These are phyloP conservation scores for Lasioglossum vierecki DNA, from an alignment of 2,888 invertebrate species.

Conservation along the genomic window DNA sequence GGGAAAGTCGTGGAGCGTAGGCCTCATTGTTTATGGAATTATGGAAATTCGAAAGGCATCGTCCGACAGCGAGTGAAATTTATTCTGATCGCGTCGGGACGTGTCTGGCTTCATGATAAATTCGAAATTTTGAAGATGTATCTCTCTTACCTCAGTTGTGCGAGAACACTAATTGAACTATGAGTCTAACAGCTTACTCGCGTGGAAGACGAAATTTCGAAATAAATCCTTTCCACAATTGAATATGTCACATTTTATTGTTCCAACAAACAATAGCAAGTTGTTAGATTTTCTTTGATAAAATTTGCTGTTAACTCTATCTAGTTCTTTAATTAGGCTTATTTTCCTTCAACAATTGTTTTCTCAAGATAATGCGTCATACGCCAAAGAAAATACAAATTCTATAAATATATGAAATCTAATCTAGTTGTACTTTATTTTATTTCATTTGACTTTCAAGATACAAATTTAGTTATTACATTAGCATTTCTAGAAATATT, in stretches of 20 bases:
- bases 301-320: not conserved
- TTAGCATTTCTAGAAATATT: not conserved
- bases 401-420: not conserved
- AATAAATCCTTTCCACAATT: not conserved
- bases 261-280: not conserved
- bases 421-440: not conserved
- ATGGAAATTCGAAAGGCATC: slow-evolving; percentile 50
- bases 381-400: not conserved
- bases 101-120: slow-evolving; percentile 13
- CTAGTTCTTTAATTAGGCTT: not conserved
- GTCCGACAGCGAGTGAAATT: slow-evolving; percentile 36
- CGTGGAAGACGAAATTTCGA: not conserved
- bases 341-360: not conserved
- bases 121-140: slow-evolving; percentile 28
- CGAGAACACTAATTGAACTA: not conserved
- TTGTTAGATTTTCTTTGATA: not conserved
- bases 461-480: not conserved
- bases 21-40: slow-evolving; percentile 56
- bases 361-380: not conserved
- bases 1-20: slow-evolving; percentile 8
- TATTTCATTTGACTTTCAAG: not conserved
- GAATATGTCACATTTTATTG: not conserved
- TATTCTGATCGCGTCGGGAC: slow-evolving; percentile 20
- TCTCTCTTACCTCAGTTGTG: not conserved
- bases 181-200: not conserved